Base-by-base conservation (phyloP, 2,797 vertebrate genomes). In the Eremophila alpestris region DNA sequence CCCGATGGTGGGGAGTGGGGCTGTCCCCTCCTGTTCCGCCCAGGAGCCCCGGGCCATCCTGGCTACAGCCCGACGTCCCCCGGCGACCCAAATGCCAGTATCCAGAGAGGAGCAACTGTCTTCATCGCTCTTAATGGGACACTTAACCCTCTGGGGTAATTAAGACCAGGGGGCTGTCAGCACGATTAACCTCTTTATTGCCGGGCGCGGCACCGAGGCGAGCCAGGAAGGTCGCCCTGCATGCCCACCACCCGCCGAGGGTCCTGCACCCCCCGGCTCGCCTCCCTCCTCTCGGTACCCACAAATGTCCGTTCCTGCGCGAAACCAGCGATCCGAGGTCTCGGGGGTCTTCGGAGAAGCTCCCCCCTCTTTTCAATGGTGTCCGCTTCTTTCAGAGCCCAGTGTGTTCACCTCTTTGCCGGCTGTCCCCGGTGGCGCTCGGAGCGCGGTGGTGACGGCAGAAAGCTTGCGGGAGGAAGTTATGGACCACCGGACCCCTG, bases 81-180 rank as follows among this genome's bases (percentile, higher is more conserved):
- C 23, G 81, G 83, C 41, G 46, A 87, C 85, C 30, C 68, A 83
- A 94, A 77, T 12, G 86, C 77, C 90, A 87, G 91, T 43, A 79
- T n/a, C 60, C 59, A 16, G 26, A 56, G 86, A 96, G 87, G 78
- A 97, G 94, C 87, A 36, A 96, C 89, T 95, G 11, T 87, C 84
- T 87, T 90, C 86, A 76, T 75, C 76, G 69, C 73, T 87, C 90
- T 88, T 93, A 97, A 97, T 62, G 95, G 94, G 93, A 82, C 93
- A 76, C 92, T 94, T 97, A 97, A 96, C 90, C 75, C 76, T 51
- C 89, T 76, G 69, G 46, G 82, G 49, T 95, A 95, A 97, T 97
- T 95, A 94, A 74, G 77, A 81, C 64, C 85, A 81, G 82, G 88
- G 89, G 86, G 48, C 60, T 90, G 88, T 54, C 95, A 95, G 94